Base-by-base conservation (phyloP, 2,888 invertebrate genomes). In the Heliconius erato region DNA sequence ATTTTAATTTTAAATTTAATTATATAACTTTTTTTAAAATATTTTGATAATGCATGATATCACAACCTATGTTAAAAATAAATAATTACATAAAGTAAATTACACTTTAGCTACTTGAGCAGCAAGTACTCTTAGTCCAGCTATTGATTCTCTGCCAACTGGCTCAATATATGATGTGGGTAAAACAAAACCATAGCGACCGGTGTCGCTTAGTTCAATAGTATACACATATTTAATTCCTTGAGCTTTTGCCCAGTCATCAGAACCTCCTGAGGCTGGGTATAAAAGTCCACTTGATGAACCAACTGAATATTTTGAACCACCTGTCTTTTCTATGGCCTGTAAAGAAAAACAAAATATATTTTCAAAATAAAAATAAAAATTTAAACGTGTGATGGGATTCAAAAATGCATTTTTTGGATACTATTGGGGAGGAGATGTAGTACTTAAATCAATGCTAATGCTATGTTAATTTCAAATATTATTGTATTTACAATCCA, bases 221-320 rank as follows among this genome's bases (percentile, higher is more conserved):
- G 99, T 99, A 93, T 98, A 99, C 2, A 98, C 94, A 91, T 99
- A 99, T 91, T 98, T 98, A 85, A 99, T 97, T 14, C 97, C 97
- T 68, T 96, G 95, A 1, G 98, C 98, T 92, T 99, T 98, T 12
- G 98, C 99, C 98, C 99, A 99, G 92, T 99, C 99, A 88, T 98
- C 98, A 0, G 98, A 98, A 23, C 98, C 98, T 2, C 98, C 98
- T 54, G 98, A 94, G 3, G 98, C 98, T 1, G 98, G 97, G 91
- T 98, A 98, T 2, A 98, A 94, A 0, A 98, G 97, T n/a, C 96
- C 97, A 74, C 98, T 98, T 32, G 98, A 97, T 77, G 98, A 97
- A 19, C 98, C 98, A 0, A 98, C 97, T 54, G 96, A 97, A 90
- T 98, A 98, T 77, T 94, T 91, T 3, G 96, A 96, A 49, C 98